Evolutionary conservation across 1,140 invertebrate genomes (phyloP), one percentile per base, ranked within the genome.

Genomic region (Pararge aegeria): DNA sequence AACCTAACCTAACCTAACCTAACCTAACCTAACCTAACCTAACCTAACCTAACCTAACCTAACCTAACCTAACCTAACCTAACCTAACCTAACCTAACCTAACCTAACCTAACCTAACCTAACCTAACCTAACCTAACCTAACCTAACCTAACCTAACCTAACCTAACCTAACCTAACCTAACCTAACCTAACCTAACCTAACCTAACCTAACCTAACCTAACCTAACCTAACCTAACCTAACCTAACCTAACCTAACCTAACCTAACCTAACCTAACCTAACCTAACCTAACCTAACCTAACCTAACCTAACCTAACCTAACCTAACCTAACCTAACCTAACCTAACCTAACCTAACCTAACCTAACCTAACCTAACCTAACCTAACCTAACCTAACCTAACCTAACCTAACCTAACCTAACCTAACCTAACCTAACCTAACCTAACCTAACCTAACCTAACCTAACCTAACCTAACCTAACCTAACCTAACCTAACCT

Each of bases 291-390:
- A n/a, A n/a, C n/a, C n/a, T 66, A 68, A 75, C 75, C 72, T 67
- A 66, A 66, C 57, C 71, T 73, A 75, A 78, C 72, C 73, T 70
- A 79, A 79, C 73, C 75, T 72, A 68, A 73, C 72, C 55, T 54
- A 66, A n/a, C n/a, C n/a, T n/a, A n/a, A n/a, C n/a, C n/a, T n/a
- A n/a, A n/a, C n/a, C 58, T 57, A 63, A 61, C 58, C 77, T 61
- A 78, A 78, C 77, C 70, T 68, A 78, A 24, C 24, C 24, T 24
- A 24, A 24, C 24, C 24, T 24, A 24, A 24, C 70, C 67, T 64
- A 66, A 61, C 66, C 57, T 56, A 60, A 65, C 53, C 53, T 56
- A 60, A 60, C 64, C 58, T 61, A 66, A 66, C 65, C 65, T 67
- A 66, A 66, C 64, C 58, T 61, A 66, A 66, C 64, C 64, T 66